Evolutionary conservation across 2,797 vertebrate genomes (phyloP).

Genomic region (Paramormyrops hopkinsi): DNA sequence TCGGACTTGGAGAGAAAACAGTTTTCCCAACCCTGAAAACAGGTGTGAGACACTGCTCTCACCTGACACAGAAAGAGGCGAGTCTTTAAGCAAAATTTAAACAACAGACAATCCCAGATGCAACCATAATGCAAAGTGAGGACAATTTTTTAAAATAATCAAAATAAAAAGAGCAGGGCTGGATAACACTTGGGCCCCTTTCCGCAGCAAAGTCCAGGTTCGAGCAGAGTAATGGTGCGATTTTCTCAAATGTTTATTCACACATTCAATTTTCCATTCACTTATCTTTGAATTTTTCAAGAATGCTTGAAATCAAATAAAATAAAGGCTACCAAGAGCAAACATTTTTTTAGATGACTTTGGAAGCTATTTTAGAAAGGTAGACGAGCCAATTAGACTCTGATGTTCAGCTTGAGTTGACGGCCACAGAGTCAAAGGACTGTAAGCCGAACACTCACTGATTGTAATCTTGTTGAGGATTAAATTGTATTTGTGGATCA

Average conservation of each 20-base stretch:
- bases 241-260: neutral
- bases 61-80: neutral
- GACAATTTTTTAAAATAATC: neutral
- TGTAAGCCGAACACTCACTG: neutral
- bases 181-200: neutral
- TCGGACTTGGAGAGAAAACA: neutral
- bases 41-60: neutral
- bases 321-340: neutral
- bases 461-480: neutral
- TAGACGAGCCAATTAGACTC: neutral
- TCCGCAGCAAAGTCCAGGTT: neutral
- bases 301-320: neutral
- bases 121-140: neutral
- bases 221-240: neutral
- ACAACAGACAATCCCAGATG: neutral
- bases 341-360: neutral
- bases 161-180: neutral
- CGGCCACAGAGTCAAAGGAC: neutral
- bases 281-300: neutral
- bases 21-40: neutral
- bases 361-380: neutral
- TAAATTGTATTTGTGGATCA: neutral
- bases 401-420: neutral
- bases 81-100: slow-evolving; percentile 13
- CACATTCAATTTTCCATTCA: neutral